Evolutionary conservation across 2,888 invertebrate genomes (phyloP).

Genomic region (Acleris literana): DNA sequence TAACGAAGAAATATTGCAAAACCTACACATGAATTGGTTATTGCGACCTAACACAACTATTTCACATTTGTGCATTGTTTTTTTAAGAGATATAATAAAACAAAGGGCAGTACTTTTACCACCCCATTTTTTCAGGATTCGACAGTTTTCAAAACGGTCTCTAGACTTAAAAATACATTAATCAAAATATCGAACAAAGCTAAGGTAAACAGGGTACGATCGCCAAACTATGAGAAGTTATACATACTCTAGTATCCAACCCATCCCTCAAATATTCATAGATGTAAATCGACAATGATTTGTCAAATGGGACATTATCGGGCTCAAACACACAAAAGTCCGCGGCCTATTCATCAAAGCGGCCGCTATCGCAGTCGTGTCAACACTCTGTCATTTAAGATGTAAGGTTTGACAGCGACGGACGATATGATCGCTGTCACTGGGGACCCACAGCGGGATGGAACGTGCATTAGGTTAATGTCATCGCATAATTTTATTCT

Average conservation of each 20-base stretch:
- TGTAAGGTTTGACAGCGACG: conserved; percentile 61
- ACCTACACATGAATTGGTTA: too few relatives aligned
- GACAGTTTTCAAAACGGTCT: too few relatives aligned
- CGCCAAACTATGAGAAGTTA: too few relatives aligned
- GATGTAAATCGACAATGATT: conserved; percentile 42
- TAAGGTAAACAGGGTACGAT: too few relatives aligned
- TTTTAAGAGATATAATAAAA: too few relatives aligned
- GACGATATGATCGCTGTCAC: conserved; percentile 47
- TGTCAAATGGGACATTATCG: conserved; percentile 59
- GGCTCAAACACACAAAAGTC: conserved; percentile 58
- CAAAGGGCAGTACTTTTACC: too few relatives aligned
- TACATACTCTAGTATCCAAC: background rate
- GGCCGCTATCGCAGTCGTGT: conserved; percentile 63
- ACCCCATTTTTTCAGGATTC: too few relatives aligned
- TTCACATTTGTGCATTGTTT: too few relatives aligned
- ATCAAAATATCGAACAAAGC: too few relatives aligned
- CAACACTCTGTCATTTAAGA: conserved; percentile 67
- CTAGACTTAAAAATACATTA: too few relatives aligned
- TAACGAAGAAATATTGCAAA: too few relatives aligned
- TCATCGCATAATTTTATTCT: conserved; percentile 2
- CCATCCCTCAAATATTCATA: conserved; percentile 9
- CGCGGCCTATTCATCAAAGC: conserved; percentile 59
- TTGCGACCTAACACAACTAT: too few relatives aligned
- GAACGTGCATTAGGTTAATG: conserved; percentile 19
- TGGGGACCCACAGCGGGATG: conserved; percentile 43